phyloP scores from a whole-genome alignment of 2,113 vertebrate species.

The Xiphophorus maculatus region DNA sequence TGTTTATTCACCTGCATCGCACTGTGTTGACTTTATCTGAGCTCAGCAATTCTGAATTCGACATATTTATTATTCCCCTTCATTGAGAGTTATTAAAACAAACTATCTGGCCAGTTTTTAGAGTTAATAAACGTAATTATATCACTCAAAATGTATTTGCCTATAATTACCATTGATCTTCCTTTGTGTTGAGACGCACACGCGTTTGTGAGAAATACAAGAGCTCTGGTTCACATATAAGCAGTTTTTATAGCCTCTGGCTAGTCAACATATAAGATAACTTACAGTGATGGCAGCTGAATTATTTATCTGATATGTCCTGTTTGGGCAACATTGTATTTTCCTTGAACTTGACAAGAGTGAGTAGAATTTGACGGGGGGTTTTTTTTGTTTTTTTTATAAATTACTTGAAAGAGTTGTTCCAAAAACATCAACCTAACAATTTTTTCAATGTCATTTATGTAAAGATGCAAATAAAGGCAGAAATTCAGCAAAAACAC shows the following conservation, averaged over 20 bases:
- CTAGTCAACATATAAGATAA: not conserved
- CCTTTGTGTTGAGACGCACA: no score
- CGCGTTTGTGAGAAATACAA: no score
- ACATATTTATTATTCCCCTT: not conserved
- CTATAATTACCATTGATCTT: no score
- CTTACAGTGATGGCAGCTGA: not conserved
- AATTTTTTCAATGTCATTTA: no score
- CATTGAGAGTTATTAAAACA: not conserved
- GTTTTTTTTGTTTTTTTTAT: not conserved
- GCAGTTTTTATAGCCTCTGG: not conserved
- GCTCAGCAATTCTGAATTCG: no score
- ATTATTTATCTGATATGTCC: not conserved
- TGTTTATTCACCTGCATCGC: not conserved
- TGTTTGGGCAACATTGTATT: not conserved
- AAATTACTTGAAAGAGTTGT: not conserved
- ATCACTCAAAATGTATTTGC: no score
- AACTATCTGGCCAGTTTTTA: not conserved
- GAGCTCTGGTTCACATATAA: no score
- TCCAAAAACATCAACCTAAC: not conserved
- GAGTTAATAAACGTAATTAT: no score
- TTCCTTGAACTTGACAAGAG: not conserved
- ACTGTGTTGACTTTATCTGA: not conserved
- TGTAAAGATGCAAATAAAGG: no score
- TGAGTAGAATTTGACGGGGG: not conserved
- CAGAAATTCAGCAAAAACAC: no score